Base-by-base conservation (phyloP, 2,888 invertebrate genomes). In the Apamea epomidion region DNA sequence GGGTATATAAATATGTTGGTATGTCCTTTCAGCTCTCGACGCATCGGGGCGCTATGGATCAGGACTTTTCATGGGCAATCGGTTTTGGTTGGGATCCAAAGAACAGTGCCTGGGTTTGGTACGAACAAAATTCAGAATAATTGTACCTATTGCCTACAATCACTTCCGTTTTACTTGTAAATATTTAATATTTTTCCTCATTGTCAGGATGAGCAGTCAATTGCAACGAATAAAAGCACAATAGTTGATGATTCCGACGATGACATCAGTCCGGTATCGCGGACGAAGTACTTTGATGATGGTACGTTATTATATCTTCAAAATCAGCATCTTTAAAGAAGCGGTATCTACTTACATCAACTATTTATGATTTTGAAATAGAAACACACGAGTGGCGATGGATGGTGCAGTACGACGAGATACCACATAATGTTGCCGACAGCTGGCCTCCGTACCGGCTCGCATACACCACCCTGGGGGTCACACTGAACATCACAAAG, bases 1-100 rank as follows among this genome's bases (percentile, higher is more conserved):
- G 45, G 5, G 0, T 25, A 51, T 21, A 21, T 12, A n/a, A 14
- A 37, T 18, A 48, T 78, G 1, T 65, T 12, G 37, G 0, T 37
- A 25, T 65, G 6, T 12, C 8, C n/a, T 83, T 93, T 58, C 91
- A 97, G 97, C 92, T 70, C 93, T 95, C 21, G 97, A 97, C 79
- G 95, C 97, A 7, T 95, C 97, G 1, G 97, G 97, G 0, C 95
- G 96, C 25, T 97, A 96, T 88, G 92, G 93, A 45, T 92, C 96
- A 0, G 96, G 95, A 0, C 86, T 96, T n/a, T 94, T 96, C 86
- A 92, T 93, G 68, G 97, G 97, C n/a, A 94, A 94, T 72, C 93
- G 94, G 1, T 95, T 93, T 85, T 97, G 97, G 97, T 93, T 97
- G 72, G 97, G 97, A 64, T 97, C 97, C 12, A 96, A 95, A 80